Evolutionary conservation across 2,113 vertebrate genomes (phyloP).

Genomic region (Thunnus thynnus): DNA sequence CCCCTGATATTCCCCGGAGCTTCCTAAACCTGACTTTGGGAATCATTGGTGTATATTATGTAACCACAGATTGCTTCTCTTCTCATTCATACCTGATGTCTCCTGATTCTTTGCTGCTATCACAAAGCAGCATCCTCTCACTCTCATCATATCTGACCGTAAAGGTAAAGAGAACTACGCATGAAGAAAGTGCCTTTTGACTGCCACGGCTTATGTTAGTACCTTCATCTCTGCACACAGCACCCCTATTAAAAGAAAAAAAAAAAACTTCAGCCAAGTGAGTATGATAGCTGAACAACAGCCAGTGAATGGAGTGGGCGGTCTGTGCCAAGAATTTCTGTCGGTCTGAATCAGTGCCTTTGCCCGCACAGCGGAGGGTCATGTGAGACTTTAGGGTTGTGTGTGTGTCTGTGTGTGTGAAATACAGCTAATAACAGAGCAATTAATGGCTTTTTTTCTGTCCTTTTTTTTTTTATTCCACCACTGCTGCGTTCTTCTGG

Average conservation of each 20-base stretch:
- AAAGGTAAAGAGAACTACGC: slow-evolving; percentile 14
- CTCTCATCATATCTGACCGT: slow-evolving; percentile 25
- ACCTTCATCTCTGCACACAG: slow-evolving; percentile 28
- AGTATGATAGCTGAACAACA: slow-evolving; percentile 71
- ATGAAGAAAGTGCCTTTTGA: slow-evolving; percentile 40
- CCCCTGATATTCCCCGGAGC: slow-evolving; percentile 56
- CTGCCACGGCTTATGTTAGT: slow-evolving; percentile 21
- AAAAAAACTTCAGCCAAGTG: slow-evolving; percentile 48
- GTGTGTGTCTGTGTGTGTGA: slow-evolving; percentile 15
- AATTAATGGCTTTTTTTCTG: not conserved
- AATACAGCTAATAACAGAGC: slow-evolving; percentile 65
- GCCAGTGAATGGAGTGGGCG: slow-evolving; percentile 73
- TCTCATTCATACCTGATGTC: slow-evolving; percentile 54
- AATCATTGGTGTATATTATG: slow-evolving; percentile 52
- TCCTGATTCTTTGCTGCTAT: slow-evolving; percentile 10
- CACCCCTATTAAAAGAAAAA: slow-evolving; percentile 40
- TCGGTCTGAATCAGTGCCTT: slow-evolving; percentile 68
- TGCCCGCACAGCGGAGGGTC: slow-evolving; percentile 62
- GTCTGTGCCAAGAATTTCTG: slow-evolving; percentile 72
- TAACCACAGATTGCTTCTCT: slow-evolving; percentile 34
- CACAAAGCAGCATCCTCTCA: not conserved
- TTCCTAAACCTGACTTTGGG: slow-evolving; percentile 62
- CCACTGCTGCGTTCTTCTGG: not conserved
- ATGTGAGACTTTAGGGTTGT: slow-evolving; percentile 46
- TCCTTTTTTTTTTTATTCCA: not conserved